Conservation (phyloP, 92 coral and sea anemone genomes). For the Chrysogorgia sp. region DNA sequence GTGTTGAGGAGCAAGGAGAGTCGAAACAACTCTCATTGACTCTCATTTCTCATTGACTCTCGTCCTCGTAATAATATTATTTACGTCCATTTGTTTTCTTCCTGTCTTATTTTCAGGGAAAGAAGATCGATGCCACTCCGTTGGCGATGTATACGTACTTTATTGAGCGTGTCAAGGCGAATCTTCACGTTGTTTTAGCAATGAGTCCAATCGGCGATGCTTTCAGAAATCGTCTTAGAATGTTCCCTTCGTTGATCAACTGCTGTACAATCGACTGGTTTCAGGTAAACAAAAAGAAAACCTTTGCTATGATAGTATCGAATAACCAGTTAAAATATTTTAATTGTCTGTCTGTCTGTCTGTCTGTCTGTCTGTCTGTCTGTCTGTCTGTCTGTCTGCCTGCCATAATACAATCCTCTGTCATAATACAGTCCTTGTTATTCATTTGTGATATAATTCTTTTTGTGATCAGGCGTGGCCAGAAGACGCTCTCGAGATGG, state of each 20-base stretch:
- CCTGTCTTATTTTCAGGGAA: conserved; percentile 69
- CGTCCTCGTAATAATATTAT: background rate
- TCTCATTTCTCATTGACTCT: background rate
- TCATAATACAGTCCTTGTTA: too few species aligned
- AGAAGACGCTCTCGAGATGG: conserved; percentile 98
- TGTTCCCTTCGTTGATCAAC: conserved; percentile 99
- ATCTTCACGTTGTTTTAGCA: conserved; percentile 95
- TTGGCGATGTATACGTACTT: conserved; percentile 98
- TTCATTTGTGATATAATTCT: background rate
- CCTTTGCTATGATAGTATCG: too few species aligned
- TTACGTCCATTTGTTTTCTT: background rate
- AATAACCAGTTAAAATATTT: too few species aligned
- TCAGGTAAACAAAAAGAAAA: conserved; percentile 63
- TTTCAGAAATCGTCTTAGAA: conserved; percentile 93
- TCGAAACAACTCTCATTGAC: too few species aligned
- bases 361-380: too few species aligned
- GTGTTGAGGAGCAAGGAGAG: too few species aligned
- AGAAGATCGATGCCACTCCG: conserved; percentile 97
- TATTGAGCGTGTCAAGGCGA: conserved; percentile 93
- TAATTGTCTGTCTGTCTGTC: too few species aligned
- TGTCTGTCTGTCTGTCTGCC: too few species aligned
- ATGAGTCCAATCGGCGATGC: conserved; percentile 99
- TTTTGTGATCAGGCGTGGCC: conserved; percentile 87
- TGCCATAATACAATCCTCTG: too few species aligned
- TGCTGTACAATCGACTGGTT: conserved; percentile 99